Base-by-base conservation (phyloP, 1,140 invertebrate genomes). In the Drosophila paulistorum region DNA sequence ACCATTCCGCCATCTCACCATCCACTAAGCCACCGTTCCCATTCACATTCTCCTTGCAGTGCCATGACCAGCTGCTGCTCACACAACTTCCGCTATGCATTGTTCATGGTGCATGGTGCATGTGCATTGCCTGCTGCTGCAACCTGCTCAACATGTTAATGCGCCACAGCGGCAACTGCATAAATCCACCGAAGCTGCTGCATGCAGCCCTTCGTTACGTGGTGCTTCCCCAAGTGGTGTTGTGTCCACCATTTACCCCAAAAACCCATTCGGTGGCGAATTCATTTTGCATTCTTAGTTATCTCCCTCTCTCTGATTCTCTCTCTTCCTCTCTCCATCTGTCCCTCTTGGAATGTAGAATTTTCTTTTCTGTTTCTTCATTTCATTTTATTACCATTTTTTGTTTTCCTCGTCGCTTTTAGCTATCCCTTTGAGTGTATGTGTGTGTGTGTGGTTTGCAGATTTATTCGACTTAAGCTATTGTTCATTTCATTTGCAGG, bases 61-160 rank as follows among this genome's bases (percentile, higher is more conserved):
- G n/a, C 10, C 30, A 33, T 26, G 20, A 63, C 23, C 58, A 41
- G 35, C 35, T 51, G 45, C 45, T 23, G 17, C 45, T 51, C 17
- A 23, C 45, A 51, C 45, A 65, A 63, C 73, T 61, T 75, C 73
- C 73, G 73, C 54, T 59, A 69, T 76, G 65, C 60, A 41, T 63
- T 30, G 5, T 30, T 30, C 30, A 30, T 30, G 30, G 64, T 63
- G 58, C 33, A 58, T 57, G 77, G 77, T 69, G 68, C 71, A 39
- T 39, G 10, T 11, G 37, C 37, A 37, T 39, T 13, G 37, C 37
- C 37, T 37, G 35, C 35, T 3, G 37, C 54, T 45, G 67, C 78
- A 86, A 85, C 81, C 82, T 81, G 82, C 83, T 79, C 75, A 82
- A 86, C 82, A 85, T 85, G 82, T 85, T 86, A 85, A 86, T 85